Base-by-base conservation (phyloP, 2,888 invertebrate genomes). In the Phyllotreta cruciferae region DNA sequence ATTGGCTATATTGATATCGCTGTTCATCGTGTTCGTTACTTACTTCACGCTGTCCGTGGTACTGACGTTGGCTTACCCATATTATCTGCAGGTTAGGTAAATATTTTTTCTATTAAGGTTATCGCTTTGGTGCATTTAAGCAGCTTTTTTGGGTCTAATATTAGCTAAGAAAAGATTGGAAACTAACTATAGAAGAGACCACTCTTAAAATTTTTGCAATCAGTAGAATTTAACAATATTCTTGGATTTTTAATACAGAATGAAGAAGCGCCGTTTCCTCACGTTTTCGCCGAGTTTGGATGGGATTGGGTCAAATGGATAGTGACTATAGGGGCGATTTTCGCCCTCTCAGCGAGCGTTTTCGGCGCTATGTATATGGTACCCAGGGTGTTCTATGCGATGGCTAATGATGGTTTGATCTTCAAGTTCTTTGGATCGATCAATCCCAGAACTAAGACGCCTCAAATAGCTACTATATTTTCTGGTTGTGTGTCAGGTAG, bases 41-140 rank as follows among this genome's bases (percentile, higher is more conserved):
- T 97, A 97, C 82, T 93, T 93, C 79, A 91, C 94, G 0, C 90
- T 97, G 8, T 93, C 96, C 0, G 87, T 90, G 0, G 90, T 96
- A 6, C 83, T 97, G 13, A 97, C 97, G 0, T 87, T 96, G 77
- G 92, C 93, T 85, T 77, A 91, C 75, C 94, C 95, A 0, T 94
- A 92, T 80, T 93, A 89, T 77, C 82, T 86, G 71, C 90, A 91
- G 84, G 89, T 88, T 74, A 69, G 60, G 60, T 60, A 60, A 52
- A 60, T 60, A 60, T 24, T 34, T 56, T 47, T 8, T 8, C 14
- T 10, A 44, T 44, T 6, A 44, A 24, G 24, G 24, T 24, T 24
- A 24, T 24, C 24, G 24, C 24, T 24, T 24, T 24, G 2, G 24
- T 24, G 24, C 4, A 4, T n/a, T n/a, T n/a, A n/a, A n/a, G n/a